Conservation (phyloP, 2,113 vertebrate genomes). For the Oncorhynchus clarkii region DNA sequence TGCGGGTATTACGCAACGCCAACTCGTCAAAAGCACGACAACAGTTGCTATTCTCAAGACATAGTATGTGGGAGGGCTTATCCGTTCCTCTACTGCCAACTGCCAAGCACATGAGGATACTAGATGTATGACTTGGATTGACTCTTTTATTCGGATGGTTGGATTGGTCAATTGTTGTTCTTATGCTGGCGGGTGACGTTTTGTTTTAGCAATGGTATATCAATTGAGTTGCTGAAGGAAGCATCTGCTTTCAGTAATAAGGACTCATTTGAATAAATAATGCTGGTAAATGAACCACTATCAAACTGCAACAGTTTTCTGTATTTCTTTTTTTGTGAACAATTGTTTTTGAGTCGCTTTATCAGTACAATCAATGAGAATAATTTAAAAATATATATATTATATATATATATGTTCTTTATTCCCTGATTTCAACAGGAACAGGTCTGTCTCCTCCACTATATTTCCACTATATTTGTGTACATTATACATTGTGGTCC, state of each 20-base stretch:
- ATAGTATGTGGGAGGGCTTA: conserved; percentile 74
- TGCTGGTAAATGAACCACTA: conserved; percentile 1
- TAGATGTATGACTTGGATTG: conserved; percentile 55
- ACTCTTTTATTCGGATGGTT: conserved; percentile 55
- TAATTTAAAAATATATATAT: too few species aligned
- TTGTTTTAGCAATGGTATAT: conserved; percentile 38
- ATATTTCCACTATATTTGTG: too few species aligned
- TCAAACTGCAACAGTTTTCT: neutral
- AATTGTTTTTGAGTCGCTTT: too few species aligned
- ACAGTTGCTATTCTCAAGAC: conserved; percentile 61
- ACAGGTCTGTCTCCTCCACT: neutral
- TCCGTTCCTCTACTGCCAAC: conserved; percentile 59
- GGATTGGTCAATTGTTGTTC: conserved; percentile 55
- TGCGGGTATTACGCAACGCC: conserved; percentile 62
- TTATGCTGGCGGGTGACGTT: conserved; percentile 40
- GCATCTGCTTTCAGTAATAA: conserved; percentile 23
- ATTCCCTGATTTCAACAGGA: neutral
- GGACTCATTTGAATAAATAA: conserved; percentile 13
- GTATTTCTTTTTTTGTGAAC: neutral
- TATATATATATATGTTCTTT: too few species aligned
- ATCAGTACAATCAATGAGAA: too few species aligned
- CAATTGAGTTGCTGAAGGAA: conserved; percentile 35
- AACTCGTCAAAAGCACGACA: conserved; percentile 62
- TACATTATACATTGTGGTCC: too few species aligned
- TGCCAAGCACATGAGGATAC: conserved; percentile 59